Evolutionary conservation across 2,888 invertebrate species (phyloP).

Genomic region (Nephrocerus scutellatus): DNA sequence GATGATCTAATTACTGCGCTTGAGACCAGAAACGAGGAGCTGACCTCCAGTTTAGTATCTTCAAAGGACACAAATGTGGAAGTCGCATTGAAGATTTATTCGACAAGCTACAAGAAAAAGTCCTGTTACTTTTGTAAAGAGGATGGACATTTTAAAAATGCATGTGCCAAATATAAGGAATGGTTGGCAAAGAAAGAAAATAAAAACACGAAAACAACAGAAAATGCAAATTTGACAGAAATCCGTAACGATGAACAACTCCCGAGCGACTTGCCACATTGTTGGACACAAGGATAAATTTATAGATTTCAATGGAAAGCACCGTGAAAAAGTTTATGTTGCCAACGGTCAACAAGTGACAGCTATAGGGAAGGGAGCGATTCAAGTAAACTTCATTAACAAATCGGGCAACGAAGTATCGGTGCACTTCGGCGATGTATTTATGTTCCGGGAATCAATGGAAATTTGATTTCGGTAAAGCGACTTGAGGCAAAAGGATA

Average conservation of each 20-base stretch:
- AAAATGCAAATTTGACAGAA: conserved; percentile 12
- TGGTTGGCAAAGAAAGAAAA: conserved; percentile 13
- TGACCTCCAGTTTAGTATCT: conserved; percentile 11
- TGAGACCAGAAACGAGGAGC: conserved; percentile 13
- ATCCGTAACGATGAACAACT: conserved; percentile 17
- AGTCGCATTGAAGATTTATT: conserved; percentile 4
- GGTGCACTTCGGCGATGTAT: conserved; percentile 12
- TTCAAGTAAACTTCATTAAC: conserved; percentile 8
- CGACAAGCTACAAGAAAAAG: too few species aligned
- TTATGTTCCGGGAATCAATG: conserved; percentile 18
- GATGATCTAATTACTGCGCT: conserved; percentile 19
- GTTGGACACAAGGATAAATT: conserved; percentile 12
- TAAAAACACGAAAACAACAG: too few species aligned
- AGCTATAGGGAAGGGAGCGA: conserved; percentile 16
- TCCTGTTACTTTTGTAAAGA: conserved; percentile 21
- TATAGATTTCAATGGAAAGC: conserved; percentile 9
- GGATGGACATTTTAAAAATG: conserved; percentile 13
- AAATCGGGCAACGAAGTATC: conserved; percentile 1
- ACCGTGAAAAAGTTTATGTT: conserved; percentile 11
- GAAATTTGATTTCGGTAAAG: conserved; percentile 16
- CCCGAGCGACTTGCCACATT: conserved; percentile 21
- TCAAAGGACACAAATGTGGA: conserved; percentile 5
- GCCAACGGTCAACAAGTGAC: conserved; percentile 16
- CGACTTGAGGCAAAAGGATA: too few species aligned
- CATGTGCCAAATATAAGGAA: conserved; percentile 17